Conservation (phyloP, 2,797 vertebrate species). For the Heteromormyrus szaboi region DNA sequence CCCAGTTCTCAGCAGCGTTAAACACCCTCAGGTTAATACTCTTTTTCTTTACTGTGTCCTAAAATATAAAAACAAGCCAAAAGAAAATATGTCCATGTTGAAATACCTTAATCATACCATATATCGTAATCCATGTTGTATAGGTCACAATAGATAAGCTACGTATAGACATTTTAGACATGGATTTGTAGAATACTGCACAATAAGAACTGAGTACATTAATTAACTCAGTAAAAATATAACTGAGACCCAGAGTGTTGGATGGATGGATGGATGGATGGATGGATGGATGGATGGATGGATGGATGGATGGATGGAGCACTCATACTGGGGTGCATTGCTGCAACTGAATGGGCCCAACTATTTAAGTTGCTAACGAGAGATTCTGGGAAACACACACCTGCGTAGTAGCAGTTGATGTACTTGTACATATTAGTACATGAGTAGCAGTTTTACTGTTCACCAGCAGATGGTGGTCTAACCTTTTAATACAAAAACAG, state of each 20-base stretch:
- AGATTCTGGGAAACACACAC: not conserved
- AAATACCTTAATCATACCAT: not conserved
- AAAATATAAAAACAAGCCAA: not conserved
- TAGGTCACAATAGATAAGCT: not conserved
- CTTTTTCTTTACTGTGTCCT: not conserved
- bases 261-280: not conserved
- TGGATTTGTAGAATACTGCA: not conserved
- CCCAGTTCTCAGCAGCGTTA: not conserved
- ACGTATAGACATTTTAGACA: not conserved
- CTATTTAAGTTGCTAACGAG: not conserved
- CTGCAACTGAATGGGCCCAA: not conserved
- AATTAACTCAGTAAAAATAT: not conserved
- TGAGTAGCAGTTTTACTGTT: not conserved
- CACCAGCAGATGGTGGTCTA: constrained; percentile 9
- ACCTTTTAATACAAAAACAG: not conserved
- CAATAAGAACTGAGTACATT: not conserved
- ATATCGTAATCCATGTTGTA: not conserved
- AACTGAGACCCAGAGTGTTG: not conserved
- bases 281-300: not conserved
- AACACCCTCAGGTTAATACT: not conserved
- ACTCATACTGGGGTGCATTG: not conserved
- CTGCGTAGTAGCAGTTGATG: not conserved
- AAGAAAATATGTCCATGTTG: not conserved
- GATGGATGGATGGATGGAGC: no score
- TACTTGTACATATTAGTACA: no score